Evolutionary conservation across 2,888 invertebrate genomes (phyloP), one percentile per base, ranked within the genome.

Genomic region (Microctonus aethiopoides): DNA sequence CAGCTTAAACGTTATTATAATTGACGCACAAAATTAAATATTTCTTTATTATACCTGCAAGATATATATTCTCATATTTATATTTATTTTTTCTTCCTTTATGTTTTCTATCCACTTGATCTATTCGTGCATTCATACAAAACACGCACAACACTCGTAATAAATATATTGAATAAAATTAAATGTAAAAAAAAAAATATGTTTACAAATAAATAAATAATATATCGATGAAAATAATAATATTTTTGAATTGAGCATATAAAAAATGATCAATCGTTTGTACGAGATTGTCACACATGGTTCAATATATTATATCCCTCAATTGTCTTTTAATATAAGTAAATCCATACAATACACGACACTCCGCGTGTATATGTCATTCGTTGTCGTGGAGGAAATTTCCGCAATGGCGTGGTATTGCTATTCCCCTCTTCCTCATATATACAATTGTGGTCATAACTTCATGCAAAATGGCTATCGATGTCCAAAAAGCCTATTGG

Each of bases 371-470:
- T 67, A 59, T 10, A 39, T 41, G 13, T 34, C 29, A 59, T 59
- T 59, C 59, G 57, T 67, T 66, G 41, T 20, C 24, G 20, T 34
- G 39, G 51, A 46, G 22, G 34, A 39, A 24, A 67, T 65, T n/a
- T n/a, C 57, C 57, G 65, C 65, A 65, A 65, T 65, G 65, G 65
- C 65, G 65, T 57, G 36, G 36, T 57, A 29, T 65, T 36, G 13
- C 34, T 20, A 51, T 54, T 29, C 59, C 34, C 32, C 41, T 26
- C 41, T 20, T 41, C 34, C 41, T 46, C 46, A 51, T 46, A 24
- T 64, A n/a, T 10, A 67, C 68, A 68, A 67, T 72, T 57, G 73
- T 68, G 74, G 70, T 74, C 75, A 72, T 75, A 75, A 75, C 74
- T 75, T 71, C 70, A 74, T 75, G 72, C 65, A 73, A 74, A 75